Evolutionary conservation across 2,113 vertebrate genomes (phyloP).

Genomic region (Petroica traversi): DNA sequence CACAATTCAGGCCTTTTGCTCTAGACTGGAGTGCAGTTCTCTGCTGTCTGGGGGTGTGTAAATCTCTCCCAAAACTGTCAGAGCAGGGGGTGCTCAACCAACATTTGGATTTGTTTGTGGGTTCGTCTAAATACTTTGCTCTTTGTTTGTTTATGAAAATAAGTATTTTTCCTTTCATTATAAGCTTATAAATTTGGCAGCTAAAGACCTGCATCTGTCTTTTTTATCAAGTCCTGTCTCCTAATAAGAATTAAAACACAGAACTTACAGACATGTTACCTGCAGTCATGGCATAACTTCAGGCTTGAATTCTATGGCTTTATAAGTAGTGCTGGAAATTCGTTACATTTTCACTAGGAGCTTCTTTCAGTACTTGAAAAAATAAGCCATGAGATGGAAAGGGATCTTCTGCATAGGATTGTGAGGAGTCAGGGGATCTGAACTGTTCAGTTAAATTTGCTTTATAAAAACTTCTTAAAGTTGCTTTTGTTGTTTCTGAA

Average conservation of each 20-base stretch:
- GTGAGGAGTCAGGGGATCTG: background rate
- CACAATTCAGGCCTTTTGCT: background rate
- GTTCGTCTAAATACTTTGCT: background rate
- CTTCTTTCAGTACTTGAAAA: background rate
- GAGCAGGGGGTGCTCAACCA: background rate
- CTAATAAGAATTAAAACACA: background rate
- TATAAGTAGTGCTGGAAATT: background rate
- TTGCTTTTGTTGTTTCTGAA: too few relatives aligned
- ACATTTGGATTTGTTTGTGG: background rate
- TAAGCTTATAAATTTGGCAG: background rate
- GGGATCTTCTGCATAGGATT: background rate
- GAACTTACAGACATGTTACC: fast-evolving
- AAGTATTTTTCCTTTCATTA: background rate
- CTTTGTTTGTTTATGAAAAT: background rate
- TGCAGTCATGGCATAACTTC: background rate
- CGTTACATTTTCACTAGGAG: background rate
- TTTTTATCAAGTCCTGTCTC: background rate
- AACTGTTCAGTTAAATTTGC: background rate
- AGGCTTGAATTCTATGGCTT: background rate
- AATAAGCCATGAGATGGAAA: background rate
- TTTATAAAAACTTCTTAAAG: background rate
- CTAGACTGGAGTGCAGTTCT: background rate
- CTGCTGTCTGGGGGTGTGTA: background rate
- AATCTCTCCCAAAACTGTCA: background rate
- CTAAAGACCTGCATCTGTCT: background rate